Evolutionary conservation across 2,888 invertebrate species (phyloP), one percentile per base, ranked within the genome.

Genomic region (Lottia scabra): DNA sequence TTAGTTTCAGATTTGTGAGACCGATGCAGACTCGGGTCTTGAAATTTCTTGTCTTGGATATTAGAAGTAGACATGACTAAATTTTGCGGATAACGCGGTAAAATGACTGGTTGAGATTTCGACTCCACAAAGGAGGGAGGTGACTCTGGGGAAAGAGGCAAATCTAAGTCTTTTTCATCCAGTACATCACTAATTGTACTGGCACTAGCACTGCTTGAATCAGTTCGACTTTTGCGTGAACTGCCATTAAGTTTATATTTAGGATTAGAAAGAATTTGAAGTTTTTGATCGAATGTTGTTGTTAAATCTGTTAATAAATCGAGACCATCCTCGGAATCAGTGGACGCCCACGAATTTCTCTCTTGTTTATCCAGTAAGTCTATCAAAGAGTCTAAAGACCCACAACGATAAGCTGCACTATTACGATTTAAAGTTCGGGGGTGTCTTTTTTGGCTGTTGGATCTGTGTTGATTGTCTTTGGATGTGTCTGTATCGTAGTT

Each of bases 331-430:
- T 87, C 86, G 13, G 85, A 85, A 71, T 84, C 86, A 2, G 83
- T 80, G 0, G 84, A 84, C 6, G 82, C 83, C 79, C 81, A 83
- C 0, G 84, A 85, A 63, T 77, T 76, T 16, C 84, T 71, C 43
- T 86, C 85, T n/a, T 83, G 74, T 65, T 78, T 81, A 63, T 87
- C 87, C 63, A 86, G 83, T 68, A 85, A 75, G 75, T 92, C 92
- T 78, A 92, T 91, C 16, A 92, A 85, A 0, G 92, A 92, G 83
- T 92, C 92, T 76, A 92, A 87, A 45, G 92, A 92, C 30, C 92
- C 92, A 71, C 91, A 91, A 67, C 91, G 75, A 15, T 80, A 63
- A 38, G 38, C 38, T 12, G 81, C 78, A 68, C 73, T 77, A 68
- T 75, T 77, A 62, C 81, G 75, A 73, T 69, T 77, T 0, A 83